phyloP scores from a whole-genome alignment of 2,113 vertebrate genomes.

The Phrynosoma platyrhinos region DNA sequence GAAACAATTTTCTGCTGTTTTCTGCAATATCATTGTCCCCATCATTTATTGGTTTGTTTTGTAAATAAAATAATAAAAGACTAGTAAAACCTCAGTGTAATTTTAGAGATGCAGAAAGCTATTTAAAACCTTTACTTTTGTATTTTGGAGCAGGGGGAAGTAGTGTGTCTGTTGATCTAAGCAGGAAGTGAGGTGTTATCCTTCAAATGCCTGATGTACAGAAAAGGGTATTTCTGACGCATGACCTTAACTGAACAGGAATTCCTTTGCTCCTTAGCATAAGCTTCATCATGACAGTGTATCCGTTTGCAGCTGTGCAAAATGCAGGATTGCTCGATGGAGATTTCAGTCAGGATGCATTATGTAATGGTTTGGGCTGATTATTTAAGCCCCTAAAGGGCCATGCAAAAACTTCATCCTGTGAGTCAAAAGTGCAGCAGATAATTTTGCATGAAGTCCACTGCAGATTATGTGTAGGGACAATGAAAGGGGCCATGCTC shows the following conservation, averaged over 20 bases:
- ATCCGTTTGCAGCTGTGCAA: slow-evolving; percentile 60
- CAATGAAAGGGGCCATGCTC: neutral
- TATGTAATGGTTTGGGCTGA: slow-evolving; percentile 34
- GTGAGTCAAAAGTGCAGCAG: neutral
- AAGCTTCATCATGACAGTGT: slow-evolving; percentile 51
- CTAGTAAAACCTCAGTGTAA: slow-evolving; percentile 49
- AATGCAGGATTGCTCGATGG: slow-evolving; percentile 52
- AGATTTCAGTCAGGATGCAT: slow-evolving; percentile 44
- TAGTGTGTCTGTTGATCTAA: slow-evolving; percentile 54
- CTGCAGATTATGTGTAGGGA: neutral
- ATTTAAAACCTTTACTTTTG: slow-evolving; percentile 41
- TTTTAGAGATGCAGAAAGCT: slow-evolving; percentile 52
- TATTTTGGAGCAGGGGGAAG: slow-evolving; percentile 59
- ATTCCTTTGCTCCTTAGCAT: slow-evolving; percentile 66
- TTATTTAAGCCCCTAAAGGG: neutral
- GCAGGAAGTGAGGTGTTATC: slow-evolving; percentile 76
- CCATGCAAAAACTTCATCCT: neutral
- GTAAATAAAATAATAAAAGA: slow-evolving; percentile 38
- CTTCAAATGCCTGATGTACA: slow-evolving; percentile 70
- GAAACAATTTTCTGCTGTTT: slow-evolving; percentile 17
- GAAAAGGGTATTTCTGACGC: slow-evolving; percentile 78
- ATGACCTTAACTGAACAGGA: slow-evolving; percentile 70
- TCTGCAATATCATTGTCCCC: accelerated
- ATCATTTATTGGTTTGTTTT: neutral
- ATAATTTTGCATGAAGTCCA: neutral